Percentiles rank a stretch among this genome's conserved stretches.
phyloP scores from a whole-genome alignment of 2,888 invertebrate species.

The Eupelmus urozonus region DNA sequence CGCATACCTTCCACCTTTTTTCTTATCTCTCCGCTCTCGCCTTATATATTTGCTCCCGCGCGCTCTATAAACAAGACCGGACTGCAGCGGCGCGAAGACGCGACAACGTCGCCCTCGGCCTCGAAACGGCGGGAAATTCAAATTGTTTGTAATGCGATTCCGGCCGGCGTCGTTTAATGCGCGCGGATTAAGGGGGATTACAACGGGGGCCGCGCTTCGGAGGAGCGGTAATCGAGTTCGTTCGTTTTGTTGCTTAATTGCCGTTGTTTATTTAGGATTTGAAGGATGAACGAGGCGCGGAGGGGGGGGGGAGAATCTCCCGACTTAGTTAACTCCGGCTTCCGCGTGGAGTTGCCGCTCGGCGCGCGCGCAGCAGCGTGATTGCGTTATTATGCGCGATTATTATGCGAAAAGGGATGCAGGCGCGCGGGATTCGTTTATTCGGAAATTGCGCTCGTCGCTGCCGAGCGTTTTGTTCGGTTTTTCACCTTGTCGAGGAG shows the following conservation, averaged over 20 bases:
- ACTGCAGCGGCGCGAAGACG: neutral
- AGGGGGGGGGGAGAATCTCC: neutral
- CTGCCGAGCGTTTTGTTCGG: neutral
- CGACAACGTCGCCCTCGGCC: neutral
- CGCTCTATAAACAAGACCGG: constrained; percentile 23
- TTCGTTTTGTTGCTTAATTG: constrained; percentile 55
- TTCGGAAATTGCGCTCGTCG: constrained; percentile 21
- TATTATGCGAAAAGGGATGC: constrained; percentile 37
- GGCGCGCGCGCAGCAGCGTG: neutral
- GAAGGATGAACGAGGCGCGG: constrained; percentile 35
- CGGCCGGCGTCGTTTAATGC: constrained; percentile 38
- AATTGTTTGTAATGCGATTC: constrained; percentile 55
- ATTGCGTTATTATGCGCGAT: constrained; percentile 51
- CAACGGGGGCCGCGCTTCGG: neutral
- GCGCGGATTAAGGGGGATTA: constrained; percentile 48
- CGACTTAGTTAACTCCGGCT: constrained; percentile 48
- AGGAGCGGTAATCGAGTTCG: constrained; percentile 54
- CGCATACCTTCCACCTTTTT: neutral
- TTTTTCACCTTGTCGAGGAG: neutral
- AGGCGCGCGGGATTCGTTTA: constrained; percentile 29
- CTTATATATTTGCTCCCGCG: constrained; percentile 4
- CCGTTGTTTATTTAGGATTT: constrained; percentile 56
- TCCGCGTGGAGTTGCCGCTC: constrained; percentile 6
- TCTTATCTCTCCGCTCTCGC: neutral
- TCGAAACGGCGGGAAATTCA: constrained; percentile 49